Evolutionary conservation across 2,888 invertebrate species (phyloP), one percentile per base, ranked within the genome.

Genomic region (Frankliniella fusca): DNA sequence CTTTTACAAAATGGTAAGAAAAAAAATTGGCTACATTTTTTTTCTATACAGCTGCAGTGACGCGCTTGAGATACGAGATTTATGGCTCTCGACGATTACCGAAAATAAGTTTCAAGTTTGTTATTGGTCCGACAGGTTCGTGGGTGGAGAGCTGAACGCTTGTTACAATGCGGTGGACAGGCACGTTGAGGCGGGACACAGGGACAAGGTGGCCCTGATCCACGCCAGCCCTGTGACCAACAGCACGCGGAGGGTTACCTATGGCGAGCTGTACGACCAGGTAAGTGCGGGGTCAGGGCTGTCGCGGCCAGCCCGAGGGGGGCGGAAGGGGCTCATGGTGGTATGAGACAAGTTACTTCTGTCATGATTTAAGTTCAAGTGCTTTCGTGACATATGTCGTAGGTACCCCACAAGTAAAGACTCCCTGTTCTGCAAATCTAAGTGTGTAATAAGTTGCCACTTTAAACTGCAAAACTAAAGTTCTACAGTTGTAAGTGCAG

Each of bases 131-230:
- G 11, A 80, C 85, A 94, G 95, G 96, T 96, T 94, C 90, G 92
- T 93, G 1, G 97, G 96, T 0, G 98, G 97, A 0, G 94, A 97
- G 88, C 88, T 97, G 87, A 98, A 97, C 86, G 96, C 97, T 0
- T 97, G 97, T 86, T 94, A 97, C 90, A 98, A 98, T 88, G 95
- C 97, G 0, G 90, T 98, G 15, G 98, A 98, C 88, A 91, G 97
- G 0, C 97, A 98, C 89, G 94, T 97, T 9, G 90, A 91, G 11
- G 92, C 91, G 0, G 97, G 97, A 0, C 90, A 91, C 20, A 97
- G 96, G 0, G 91, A 92, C 15, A 93, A 94, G 86, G 90, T 93
- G 0, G 97, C 97, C 0, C 89, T 98, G 48, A 94, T 97, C 80
- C 94, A 97, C 87, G 97, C 98, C 88, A 97, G 97, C 65, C 97